A percentile compares a stretch with the other conserved stretches of the same genome.
These are phyloP conservation scores for Drosophila kohkoa DNA, from an alignment of 1,140 invertebrate genomes.

Conservation along the genomic window DNA sequence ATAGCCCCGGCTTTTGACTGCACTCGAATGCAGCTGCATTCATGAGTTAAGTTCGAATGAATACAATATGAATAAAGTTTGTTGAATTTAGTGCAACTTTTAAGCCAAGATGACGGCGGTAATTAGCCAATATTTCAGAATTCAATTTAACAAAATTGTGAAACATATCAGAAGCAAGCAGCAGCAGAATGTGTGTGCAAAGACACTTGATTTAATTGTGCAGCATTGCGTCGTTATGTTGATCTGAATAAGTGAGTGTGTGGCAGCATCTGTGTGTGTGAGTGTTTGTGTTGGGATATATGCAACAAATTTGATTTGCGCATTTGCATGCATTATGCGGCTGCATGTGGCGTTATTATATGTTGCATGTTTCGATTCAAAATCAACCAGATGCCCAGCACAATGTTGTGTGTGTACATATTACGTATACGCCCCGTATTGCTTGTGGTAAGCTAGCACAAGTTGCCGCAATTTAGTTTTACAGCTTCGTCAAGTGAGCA, in stretches of 20 bases:
- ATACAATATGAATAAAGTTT: background rate
- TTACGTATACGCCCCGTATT: constrained; percentile 31
- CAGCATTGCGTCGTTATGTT: constrained; percentile 48
- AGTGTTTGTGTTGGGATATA: constrained; percentile 10
- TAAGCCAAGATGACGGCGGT: background rate
- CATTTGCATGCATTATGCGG: constrained; percentile 66
- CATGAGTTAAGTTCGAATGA: background rate
- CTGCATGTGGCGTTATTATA: constrained; percentile 35
- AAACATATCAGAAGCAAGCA: constrained; percentile 71
- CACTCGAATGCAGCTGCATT: no score
- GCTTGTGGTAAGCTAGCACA: background rate
- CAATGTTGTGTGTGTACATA: constrained; percentile 25
- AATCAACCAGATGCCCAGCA: constrained; percentile 7
- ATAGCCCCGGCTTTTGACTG: background rate
- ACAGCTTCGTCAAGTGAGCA: constrained; percentile 15
- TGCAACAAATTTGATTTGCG: constrained; percentile 63
- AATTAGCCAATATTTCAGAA: background rate
- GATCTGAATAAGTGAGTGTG: constrained; percentile 71
- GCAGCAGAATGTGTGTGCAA: constrained; percentile 25
- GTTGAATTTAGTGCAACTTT: constrained; percentile 1
- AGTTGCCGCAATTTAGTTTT: constrained; percentile 25
- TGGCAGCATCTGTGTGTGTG: constrained; percentile 22
- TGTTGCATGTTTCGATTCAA: constrained; percentile 14
- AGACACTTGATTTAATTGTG: constrained; percentile 70
- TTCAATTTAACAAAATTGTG: constrained; percentile 29